Evolutionary conservation across 2,113 vertebrate genomes (phyloP), one percentile per base, ranked within the genome.

Genomic region (Naja naja): DNA sequence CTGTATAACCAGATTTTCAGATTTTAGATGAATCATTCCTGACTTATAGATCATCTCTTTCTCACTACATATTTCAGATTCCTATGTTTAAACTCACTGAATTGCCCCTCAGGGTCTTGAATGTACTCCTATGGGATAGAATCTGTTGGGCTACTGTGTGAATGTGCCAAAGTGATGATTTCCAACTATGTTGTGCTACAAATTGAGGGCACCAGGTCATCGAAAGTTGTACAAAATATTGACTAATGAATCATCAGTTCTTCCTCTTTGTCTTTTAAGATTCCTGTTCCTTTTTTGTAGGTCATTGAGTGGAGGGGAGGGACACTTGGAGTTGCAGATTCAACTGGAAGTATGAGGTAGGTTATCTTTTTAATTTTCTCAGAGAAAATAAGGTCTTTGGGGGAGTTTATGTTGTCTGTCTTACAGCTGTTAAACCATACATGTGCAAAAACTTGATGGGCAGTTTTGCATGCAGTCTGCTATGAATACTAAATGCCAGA

Each of bases 281-380:
- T 81, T 34, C 39, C 22, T 60, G 5, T 47, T 85, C 47, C 18
- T 25, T 64, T 8, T 58, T 89, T 45, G 0, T 94, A 97, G 97
- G 88, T 93, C 89, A 0, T 85, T 97, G 55, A 95, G 60, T 89
- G 94, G 56, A 92, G 90, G 25, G 0, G 58, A 53, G 58, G 93
- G 16, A 4, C 0, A 14, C 92, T 69, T 95, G 34, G 96, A 97
- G 93, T 89, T 96, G 95, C 95, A 95, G 94, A 94, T 90, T 92
- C 95, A 95, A 94, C 58, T 23, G 27, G 95, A 96, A 56, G 95
- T 97, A 93, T 97, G 85, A 97, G 97, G 97, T 97, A 94, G 95
- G 91, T 69, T 69, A 20, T 34, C 25, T 30, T 22, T 23, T 90
- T 93, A 43, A 81, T 22, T 81, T 43, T 81, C 18, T 81, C 69